phyloP scores from a whole-genome alignment of 2,113 vertebrate genomes.

The Platysternon megacephalum region DNA sequence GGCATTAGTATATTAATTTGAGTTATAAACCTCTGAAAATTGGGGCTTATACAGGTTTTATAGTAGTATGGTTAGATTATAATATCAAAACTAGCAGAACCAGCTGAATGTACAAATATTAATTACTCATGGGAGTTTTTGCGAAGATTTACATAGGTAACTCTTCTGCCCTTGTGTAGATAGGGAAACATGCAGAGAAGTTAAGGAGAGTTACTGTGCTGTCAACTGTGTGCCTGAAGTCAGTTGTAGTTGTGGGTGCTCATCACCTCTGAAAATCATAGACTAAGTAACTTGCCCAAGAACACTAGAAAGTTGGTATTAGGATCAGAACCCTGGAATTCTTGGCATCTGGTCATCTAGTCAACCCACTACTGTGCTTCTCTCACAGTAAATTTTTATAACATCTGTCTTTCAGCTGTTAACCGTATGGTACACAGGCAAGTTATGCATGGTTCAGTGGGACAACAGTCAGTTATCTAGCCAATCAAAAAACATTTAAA shows the following conservation, averaged over 20 bases:
- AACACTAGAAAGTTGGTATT: not conserved
- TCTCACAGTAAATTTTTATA: not conserved
- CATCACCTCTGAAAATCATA: not conserved
- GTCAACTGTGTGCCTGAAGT: not conserved
- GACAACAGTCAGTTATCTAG: constrained; percentile 46
- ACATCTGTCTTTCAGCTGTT: constrained; percentile 49
- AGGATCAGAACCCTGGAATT: not conserved
- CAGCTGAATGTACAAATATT: not conserved
- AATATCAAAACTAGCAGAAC: not conserved
- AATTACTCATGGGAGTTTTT: not conserved
- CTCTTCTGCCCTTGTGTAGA: not conserved
- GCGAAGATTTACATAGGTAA: not conserved
- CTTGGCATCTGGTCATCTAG: not conserved
- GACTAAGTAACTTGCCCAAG: not conserved
- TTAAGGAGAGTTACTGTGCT: not conserved
- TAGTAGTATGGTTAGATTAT: not conserved
- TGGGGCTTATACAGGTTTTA: not conserved
- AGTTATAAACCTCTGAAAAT: not conserved
- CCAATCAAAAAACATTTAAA: constrained; percentile 34
- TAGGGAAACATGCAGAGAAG: not conserved
- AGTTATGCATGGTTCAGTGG: not conserved
- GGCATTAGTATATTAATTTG: constrained; percentile 29
- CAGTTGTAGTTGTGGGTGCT: not conserved
- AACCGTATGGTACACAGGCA: constrained; percentile 3
- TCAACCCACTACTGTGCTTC: not conserved